phyloP scores from a whole-genome alignment of 1,140 invertebrate species.

The Leptoteleia sp. region DNA sequence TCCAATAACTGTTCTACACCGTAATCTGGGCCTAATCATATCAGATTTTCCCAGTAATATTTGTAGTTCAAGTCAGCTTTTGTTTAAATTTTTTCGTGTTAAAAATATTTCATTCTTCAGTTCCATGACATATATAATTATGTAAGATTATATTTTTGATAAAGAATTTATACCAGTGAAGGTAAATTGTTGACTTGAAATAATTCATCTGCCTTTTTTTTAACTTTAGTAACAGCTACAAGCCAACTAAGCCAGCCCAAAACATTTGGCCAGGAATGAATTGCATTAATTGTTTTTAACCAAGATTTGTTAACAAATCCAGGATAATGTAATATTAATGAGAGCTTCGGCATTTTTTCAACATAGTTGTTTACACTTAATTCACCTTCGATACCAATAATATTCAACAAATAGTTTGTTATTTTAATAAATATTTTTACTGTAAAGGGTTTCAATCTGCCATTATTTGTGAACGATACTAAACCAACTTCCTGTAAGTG shows the following conservation, averaged over 20 bases:
- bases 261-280: slow-evolving; percentile 83
- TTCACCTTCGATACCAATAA: slow-evolving; percentile 65
- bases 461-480: slow-evolving; percentile 68
- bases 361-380: slow-evolving; percentile 72
- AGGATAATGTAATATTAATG: slow-evolving; percentile 82
- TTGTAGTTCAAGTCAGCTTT: too few relatives aligned
- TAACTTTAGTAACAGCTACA: slow-evolving; percentile 76
- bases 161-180: slow-evolving; percentile 13
- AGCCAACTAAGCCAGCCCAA: slow-evolving; percentile 83
- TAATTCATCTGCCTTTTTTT: slow-evolving; percentile 57
- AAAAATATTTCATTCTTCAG: too few relatives aligned
- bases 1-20: too few relatives aligned
- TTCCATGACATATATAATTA: too few relatives aligned
- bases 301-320: slow-evolving; percentile 83
- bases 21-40: too few relatives aligned
- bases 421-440: slow-evolving; percentile 75
- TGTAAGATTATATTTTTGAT: too few relatives aligned
- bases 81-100: too few relatives aligned
- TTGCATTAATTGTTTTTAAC: slow-evolving; percentile 83
- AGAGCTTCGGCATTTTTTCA: slow-evolving; percentile 79
- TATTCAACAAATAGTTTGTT: slow-evolving; percentile 69
- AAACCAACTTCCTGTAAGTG: slow-evolving; percentile 66
- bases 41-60: too few relatives aligned
- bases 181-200: slow-evolving; percentile 21
- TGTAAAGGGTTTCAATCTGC: slow-evolving; percentile 73